These are phyloP conservation scores for Caerostris extrusa DNA, from an alignment of 1,140 invertebrate species.

Conservation along the genomic window DNA sequence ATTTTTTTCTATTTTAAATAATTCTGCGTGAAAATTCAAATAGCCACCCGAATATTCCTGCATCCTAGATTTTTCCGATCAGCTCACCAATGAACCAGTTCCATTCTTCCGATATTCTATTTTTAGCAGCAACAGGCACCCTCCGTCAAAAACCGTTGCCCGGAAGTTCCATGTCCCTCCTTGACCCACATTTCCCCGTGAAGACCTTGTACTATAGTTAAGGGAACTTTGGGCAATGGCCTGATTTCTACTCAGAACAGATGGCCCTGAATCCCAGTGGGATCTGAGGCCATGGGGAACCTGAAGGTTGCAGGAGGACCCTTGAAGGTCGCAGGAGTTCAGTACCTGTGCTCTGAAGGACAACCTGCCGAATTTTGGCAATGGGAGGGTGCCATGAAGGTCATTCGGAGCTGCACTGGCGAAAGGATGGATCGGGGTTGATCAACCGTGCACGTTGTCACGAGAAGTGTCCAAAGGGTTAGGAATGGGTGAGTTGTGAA, in stretches of 20 bases:
- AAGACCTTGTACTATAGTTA: neutral
- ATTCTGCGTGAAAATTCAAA: too few relatives aligned
- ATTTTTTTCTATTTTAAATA: too few relatives aligned
- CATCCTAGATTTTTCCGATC: too few relatives aligned
- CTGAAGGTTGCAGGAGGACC: neutral
- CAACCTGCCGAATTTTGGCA: constrained; percentile 14
- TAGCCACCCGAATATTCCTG: too few relatives aligned
- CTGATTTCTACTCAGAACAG: neutral
- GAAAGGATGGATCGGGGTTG: neutral
- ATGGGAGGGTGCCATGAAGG: neutral
- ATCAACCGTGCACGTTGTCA: neutral
- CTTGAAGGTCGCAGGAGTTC: neutral
- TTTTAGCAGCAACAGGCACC: neutral
- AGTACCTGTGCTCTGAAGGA: constrained; percentile 11
- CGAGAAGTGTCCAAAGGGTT: neutral
- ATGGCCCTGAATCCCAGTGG: neutral
- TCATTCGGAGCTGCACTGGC: neutral
- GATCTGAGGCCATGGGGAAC: neutral
- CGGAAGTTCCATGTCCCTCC: neutral
- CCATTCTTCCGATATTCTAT: neutral
- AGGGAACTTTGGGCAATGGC: neutral
- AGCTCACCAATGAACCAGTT: too few relatives aligned
- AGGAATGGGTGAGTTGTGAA: neutral
- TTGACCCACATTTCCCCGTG: neutral
- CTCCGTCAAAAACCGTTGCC: neutral